A percentile compares a stretch with the other conserved stretches of the same genome.
Conservation (phyloP, 2,888 invertebrate species). For the Plagiodera versicolora region DNA sequence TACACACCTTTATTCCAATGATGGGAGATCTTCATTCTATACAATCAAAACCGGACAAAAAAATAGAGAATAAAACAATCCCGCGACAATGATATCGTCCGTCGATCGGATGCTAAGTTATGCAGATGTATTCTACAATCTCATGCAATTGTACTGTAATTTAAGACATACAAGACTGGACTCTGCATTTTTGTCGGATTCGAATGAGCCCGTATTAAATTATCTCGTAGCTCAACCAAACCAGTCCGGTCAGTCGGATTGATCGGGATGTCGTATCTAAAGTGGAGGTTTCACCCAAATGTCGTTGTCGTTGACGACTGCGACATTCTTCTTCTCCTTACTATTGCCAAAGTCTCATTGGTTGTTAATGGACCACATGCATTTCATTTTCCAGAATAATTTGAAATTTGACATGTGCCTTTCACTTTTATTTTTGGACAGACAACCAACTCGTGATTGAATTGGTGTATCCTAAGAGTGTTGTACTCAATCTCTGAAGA, state of each 20-base stretch:
- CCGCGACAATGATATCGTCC: slow-evolving; percentile 51
- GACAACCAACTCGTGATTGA: too few relatives aligned
- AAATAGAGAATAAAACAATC: slow-evolving; percentile 16
- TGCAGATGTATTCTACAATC: slow-evolving; percentile 56
- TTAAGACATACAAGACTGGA: slow-evolving; percentile 52
- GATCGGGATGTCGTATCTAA: slow-evolving; percentile 47
- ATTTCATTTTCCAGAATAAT: too few relatives aligned
- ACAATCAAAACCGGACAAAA: slow-evolving; percentile 3
- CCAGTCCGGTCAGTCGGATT: slow-evolving; percentile 49
- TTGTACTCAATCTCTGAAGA: too few relatives aligned
- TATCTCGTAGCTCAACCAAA: slow-evolving; percentile 48
- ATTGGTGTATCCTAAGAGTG: too few relatives aligned
- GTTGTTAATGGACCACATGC: too few relatives aligned
- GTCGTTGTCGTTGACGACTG: too few relatives aligned
- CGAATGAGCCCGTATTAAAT: slow-evolving; percentile 53
- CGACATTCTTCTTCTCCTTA: too few relatives aligned
- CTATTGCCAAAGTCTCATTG: too few relatives aligned
- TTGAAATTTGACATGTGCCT: too few relatives aligned
- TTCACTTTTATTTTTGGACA: too few relatives aligned
- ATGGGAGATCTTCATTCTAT: not conserved
- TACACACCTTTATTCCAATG: not conserved
- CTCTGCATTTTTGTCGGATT: slow-evolving; percentile 51
- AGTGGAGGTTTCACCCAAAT: too few relatives aligned
- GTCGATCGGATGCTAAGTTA: slow-evolving; percentile 51
- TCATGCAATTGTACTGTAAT: slow-evolving; percentile 56